Base-by-base conservation (phyloP, 1,140 invertebrate species). In the Pogonus chalceus region DNA sequence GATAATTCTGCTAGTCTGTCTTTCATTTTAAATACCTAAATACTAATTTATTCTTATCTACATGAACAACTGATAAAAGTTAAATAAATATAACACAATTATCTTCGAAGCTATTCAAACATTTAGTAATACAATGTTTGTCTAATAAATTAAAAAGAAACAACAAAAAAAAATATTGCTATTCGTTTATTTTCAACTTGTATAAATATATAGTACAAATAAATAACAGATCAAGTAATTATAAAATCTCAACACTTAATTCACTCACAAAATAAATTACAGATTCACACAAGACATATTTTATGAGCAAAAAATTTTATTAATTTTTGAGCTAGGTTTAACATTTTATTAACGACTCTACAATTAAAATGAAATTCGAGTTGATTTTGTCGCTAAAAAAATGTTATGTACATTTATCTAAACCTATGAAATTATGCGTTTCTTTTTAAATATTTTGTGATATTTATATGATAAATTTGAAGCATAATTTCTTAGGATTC, bases 51-150 rank as follows among this genome's bases (percentile, higher is more conserved):
- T 21, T 21, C 23, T 57, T 26, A 46, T 35, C 21, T 43, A 43
- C 49, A 26, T 43, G n/a, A n/a, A n/a, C n/a, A n/a, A 43, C 49
- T 54, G 35, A 59, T 57, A 39, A 23, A 50, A 46, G 43, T 24
- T 12, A 2, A 20, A 31, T 50, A 35, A 43, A 35, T 18, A 56
- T 51, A 35, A 52, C 49, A 1, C 48, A 56, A 14, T 37, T 35
- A 12, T 51, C n/a, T 20, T 56, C 53, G 31, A 9, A 35, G n/a
- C 31, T 9, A 9, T 9, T 35, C 31, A n/a, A 35, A 35, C 31
- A 9, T 35, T 7, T 35, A 35, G 7, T 35, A n/a, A 35, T 35
- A n/a, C 7, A 35, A 35, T 35, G n/a, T 9, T 35, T 35, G 7
- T 9, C n/a, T n/a, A n/a, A 14, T 31, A 14, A 7, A 31, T 31